These are phyloP conservation scores for Calcarius lapponicus DNA, from an alignment of 2,797 vertebrate species.

Conservation along the genomic window DNA sequence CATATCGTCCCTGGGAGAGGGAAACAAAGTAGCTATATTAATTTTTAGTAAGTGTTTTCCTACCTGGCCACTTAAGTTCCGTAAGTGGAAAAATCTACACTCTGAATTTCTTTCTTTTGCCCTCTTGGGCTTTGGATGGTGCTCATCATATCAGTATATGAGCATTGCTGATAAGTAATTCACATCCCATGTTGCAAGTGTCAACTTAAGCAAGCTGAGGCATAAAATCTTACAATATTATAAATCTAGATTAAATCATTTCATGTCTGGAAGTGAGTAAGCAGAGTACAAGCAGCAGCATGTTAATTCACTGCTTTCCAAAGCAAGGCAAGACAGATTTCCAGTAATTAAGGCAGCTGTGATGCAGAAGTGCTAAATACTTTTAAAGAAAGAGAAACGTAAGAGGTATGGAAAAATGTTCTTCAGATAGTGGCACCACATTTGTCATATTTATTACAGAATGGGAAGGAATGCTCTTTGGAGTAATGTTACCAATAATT, in stretches of 20 bases:
- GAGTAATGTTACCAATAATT: background rate
- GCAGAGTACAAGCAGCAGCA: background rate
- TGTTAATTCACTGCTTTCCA: background rate
- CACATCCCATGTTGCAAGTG: background rate
- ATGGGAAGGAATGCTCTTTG: background rate
- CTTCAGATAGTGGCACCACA: background rate
- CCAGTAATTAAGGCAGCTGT: background rate
- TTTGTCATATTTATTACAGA: background rate
- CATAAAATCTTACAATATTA: slow-evolving; percentile 19
- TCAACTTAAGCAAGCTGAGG: background rate
- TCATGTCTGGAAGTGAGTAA: background rate
- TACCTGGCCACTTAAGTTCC: background rate
- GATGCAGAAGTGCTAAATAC: background rate
- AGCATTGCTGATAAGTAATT: background rate
- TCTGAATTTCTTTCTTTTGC: background rate
- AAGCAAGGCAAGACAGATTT: background rate
- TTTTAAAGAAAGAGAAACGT: background rate
- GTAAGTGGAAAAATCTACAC: background rate
- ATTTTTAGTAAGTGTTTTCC: background rate
- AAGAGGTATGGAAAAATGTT: background rate
- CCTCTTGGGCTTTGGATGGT: background rate
- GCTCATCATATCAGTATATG: background rate
- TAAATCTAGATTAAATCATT: slow-evolving; percentile 11
- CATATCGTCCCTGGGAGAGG: background rate
- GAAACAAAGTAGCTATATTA: background rate